A percentile compares a stretch with the other conserved stretches of the same genome.
Conservation (phyloP, 2,797 vertebrate genomes). For the Alauda arvensis region DNA sequence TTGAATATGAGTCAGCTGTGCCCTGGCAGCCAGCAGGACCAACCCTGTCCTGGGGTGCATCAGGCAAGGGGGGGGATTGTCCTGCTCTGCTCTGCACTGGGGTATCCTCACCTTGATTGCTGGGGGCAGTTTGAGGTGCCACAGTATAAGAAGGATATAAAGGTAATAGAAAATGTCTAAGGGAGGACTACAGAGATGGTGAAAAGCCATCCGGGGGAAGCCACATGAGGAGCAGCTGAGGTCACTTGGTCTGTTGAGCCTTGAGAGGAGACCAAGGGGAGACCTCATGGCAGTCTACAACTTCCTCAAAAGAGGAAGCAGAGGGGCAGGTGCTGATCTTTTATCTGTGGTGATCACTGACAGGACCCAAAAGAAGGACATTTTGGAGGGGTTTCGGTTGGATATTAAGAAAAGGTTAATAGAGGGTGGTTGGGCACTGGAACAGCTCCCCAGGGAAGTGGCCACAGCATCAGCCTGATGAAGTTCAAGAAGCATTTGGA, state of each 20-base stretch:
- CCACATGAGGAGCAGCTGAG: fast-evolving
- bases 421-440: neutral
- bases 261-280: neutral
- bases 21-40: neutral
- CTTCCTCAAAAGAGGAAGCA: neutral
- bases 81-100: fast-evolving
- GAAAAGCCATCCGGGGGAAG: neutral
- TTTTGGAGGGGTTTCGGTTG: neutral
- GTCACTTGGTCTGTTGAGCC: neutral
- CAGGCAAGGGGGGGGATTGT: neutral
- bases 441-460: neutral
- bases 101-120: fast-evolving
- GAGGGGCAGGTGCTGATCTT: neutral
- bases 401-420: neutral
- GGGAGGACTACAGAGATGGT: neutral
- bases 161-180: neutral
- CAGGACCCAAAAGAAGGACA: neutral
- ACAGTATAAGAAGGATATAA: neutral
- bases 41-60: fast-evolving
- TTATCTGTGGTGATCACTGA: neutral
- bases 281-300: neutral
- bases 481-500: neutral
- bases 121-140: neutral
- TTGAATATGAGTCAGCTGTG: fast-evolving
- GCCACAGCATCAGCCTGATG: neutral